Evolutionary conservation across 2,113 vertebrate species (phyloP).

Genomic region (Paralichthys olivaceus): DNA sequence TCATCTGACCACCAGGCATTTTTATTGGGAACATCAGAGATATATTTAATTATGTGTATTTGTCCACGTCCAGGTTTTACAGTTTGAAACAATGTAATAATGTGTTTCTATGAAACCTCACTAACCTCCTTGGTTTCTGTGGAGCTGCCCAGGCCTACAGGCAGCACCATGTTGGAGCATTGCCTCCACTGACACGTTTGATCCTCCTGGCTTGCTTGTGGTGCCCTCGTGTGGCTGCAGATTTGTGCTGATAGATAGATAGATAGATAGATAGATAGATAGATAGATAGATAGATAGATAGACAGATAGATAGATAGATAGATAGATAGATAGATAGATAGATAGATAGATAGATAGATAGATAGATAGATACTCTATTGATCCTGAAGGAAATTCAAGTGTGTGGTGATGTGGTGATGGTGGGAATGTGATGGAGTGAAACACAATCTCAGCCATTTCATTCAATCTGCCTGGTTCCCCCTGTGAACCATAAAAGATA

Average conservation of each 20-base stretch:
- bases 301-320: too few species aligned
- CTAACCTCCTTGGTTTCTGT: background rate
- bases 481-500: too few species aligned
- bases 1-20: background rate
- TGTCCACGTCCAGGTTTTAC: background rate
- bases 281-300: too few species aligned
- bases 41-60: background rate
- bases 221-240: constrained; percentile 55
- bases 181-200: background rate
- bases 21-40: background rate
- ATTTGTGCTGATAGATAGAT: too few species aligned
- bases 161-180: background rate
- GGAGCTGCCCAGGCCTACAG: background rate
- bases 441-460: background rate
- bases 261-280: too few species aligned
- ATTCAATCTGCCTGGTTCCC: background rate
- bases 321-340: too few species aligned
- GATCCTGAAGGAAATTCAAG: too few species aligned
- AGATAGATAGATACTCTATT: too few species aligned
- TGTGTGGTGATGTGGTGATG: background rate
- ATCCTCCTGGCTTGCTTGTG: constrained; percentile 15
- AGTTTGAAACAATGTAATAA: too few species aligned
- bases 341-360: too few species aligned
- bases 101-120: background rate
- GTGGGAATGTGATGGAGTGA: background rate